Percentiles rank a stretch among this genome's conserved stretches.
These are phyloP conservation scores for Macrostomum cliftonense DNA, from an alignment of 2,888 invertebrate genomes.

Conservation along the genomic window DNA sequence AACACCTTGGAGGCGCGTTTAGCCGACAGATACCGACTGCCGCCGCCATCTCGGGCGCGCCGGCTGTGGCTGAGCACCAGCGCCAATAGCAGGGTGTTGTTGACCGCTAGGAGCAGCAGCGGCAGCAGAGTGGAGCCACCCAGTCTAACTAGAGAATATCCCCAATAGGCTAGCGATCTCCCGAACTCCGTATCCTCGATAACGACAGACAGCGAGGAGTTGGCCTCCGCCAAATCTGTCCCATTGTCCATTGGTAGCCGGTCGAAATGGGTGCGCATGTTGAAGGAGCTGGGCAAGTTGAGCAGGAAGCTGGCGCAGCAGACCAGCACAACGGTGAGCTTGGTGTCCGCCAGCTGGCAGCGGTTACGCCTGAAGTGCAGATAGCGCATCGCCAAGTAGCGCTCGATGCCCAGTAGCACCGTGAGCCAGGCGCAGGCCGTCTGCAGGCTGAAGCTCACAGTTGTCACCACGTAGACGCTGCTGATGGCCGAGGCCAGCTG, in stretches of 20 bases:
- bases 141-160: not conserved
- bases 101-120: not conserved
- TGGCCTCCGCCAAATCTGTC: no score
- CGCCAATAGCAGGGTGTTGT: constrained; percentile 1
- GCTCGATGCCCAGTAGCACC: constrained; percentile 1
- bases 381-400: constrained; percentile 3
- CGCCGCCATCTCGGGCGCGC: no score
- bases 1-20: constrained; percentile 1
- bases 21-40: not conserved
- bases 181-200: constrained; percentile 1
- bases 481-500: not conserved
- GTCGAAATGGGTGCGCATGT: not conserved
- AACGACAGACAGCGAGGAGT: no score
- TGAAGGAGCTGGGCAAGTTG: constrained; percentile 5
- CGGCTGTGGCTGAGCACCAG: not conserved
- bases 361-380: not conserved
- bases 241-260: no score
- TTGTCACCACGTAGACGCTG: not conserved
- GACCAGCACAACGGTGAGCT: not conserved
- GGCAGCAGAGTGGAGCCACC: not conserved
- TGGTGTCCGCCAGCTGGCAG: not conserved
- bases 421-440: constrained; percentile 3
- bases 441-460: not conserved
- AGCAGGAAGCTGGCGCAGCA: not conserved
- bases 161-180: not conserved